These are phyloP conservation scores for Heptranchias perlo DNA, from an alignment of 2,113 vertebrate species.

Conservation along the genomic window DNA sequence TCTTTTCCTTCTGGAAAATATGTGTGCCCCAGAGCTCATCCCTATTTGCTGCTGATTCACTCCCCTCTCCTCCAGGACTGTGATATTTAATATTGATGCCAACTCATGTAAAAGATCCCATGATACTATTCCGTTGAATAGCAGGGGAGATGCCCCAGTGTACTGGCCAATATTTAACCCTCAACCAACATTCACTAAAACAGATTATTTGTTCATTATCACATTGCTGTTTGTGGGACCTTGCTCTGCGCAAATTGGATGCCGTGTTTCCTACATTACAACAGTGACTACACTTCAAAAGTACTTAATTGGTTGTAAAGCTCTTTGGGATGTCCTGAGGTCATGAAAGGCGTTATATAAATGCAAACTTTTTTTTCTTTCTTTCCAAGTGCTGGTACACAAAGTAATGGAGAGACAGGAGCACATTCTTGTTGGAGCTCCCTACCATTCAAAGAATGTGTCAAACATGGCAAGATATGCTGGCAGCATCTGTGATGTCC, in stretches of 20 bases:
- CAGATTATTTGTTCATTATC: too few species aligned
- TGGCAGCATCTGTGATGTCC: too few species aligned
- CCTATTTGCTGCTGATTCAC: neutral
- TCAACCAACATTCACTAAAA: too few species aligned
- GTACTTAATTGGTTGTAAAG: neutral
- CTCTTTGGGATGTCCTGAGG: neutral
- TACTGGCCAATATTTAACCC: too few species aligned
- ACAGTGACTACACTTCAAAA: neutral
- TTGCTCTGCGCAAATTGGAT: too few species aligned
- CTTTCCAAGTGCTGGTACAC: neutral
- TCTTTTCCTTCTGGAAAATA: neutral
- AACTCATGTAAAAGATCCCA: neutral
- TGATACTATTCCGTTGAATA: neutral
- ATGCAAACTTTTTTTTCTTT: neutral
- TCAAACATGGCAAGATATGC: too few species aligned
- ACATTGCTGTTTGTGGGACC: too few species aligned
- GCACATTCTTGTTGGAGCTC: neutral
- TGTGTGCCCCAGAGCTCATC: too few species aligned
- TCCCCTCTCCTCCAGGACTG: neutral
- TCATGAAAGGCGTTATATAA: neutral
- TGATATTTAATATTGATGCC: neutral
- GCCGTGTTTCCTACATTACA: too few species aligned
- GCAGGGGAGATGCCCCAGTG: neutral
- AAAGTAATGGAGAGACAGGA: neutral
- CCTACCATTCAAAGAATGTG: neutral